These are phyloP conservation scores for Brachionus plicatilis DNA, from an alignment of 1,140 invertebrate genomes.

Conservation along the genomic window DNA sequence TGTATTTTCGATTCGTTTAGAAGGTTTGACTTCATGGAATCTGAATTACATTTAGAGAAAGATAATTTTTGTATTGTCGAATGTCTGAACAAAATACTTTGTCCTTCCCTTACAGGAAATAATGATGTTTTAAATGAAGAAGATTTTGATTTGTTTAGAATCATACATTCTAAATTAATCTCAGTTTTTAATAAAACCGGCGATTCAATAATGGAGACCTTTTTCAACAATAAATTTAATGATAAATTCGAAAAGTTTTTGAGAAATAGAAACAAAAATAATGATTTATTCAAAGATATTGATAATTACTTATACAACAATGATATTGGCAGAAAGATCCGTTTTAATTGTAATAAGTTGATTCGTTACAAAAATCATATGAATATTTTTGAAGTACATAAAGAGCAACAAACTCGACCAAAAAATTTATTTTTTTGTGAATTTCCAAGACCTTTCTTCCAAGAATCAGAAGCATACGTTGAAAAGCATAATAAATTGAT, in stretches of 20 bases:
- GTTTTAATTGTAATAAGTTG: background rate
- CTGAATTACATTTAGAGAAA: conserved; percentile 6
- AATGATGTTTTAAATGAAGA: background rate
- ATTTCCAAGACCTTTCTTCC: background rate
- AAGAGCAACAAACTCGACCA: background rate
- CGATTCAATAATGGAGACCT: background rate
- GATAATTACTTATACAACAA: background rate
- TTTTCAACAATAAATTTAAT: background rate
- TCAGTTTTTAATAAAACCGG: background rate
- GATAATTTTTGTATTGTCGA: background rate
- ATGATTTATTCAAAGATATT: background rate
- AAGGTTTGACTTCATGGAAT: background rate
- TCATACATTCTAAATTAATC: background rate
- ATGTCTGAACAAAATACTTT: background rate
- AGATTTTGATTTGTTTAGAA: background rate
- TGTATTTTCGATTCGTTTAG: background rate
- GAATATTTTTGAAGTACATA: background rate
- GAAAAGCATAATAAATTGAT: background rate
- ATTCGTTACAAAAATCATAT: background rate
- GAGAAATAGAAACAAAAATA: background rate
- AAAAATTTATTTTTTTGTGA: background rate
- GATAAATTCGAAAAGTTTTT: background rate
- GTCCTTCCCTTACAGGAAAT: background rate
- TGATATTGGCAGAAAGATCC: background rate
- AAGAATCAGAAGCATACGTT: background rate